These are phyloP conservation scores for Camptogramma bilineatum DNA, from an alignment of 2,888 invertebrate species.

Conservation along the genomic window DNA sequence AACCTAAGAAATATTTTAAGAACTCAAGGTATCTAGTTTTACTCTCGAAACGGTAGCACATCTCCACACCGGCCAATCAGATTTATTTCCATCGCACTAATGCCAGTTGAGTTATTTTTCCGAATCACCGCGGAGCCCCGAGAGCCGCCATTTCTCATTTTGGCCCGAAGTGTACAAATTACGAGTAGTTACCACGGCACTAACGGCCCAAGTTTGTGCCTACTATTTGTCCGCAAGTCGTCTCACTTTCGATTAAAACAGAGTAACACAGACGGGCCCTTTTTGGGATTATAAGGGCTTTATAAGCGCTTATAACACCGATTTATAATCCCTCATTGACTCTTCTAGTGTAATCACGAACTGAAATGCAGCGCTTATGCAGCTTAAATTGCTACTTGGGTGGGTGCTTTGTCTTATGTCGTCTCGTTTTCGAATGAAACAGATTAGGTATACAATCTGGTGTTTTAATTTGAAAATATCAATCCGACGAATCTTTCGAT, in stretches of 20 bases:
- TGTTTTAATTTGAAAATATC: too few relatives aligned
- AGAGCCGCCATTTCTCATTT: conserved; percentile 65
- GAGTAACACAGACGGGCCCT: too few relatives aligned
- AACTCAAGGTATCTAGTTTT: not conserved
- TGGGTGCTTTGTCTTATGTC: too few relatives aligned
- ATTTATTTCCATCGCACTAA: conserved; percentile 33
- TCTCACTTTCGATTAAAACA: not conserved
- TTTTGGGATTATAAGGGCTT: too few relatives aligned
- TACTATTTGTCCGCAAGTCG: conserved; percentile 43
- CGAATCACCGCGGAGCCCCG: conserved; percentile 53
- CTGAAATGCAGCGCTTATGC: too few relatives aligned
- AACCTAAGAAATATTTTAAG: not conserved
- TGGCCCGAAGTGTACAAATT: conserved; percentile 67
- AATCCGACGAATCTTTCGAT: too few relatives aligned
- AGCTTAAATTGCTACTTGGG: too few relatives aligned
- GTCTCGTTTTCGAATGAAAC: too few relatives aligned
- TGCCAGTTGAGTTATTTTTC: conserved; percentile 64
- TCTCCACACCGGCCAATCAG: conserved; percentile 26
- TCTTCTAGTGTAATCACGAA: too few relatives aligned
- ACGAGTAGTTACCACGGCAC: conserved; percentile 62
- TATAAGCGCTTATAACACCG: too few relatives aligned
- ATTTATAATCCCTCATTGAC: too few relatives aligned
- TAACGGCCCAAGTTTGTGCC: conserved; percentile 53
- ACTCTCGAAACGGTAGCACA: conserved; percentile 8
- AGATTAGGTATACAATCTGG: too few relatives aligned